phyloP scores from a whole-genome alignment of 2,797 vertebrate genomes.

The Alcedo quadribrachys region DNA sequence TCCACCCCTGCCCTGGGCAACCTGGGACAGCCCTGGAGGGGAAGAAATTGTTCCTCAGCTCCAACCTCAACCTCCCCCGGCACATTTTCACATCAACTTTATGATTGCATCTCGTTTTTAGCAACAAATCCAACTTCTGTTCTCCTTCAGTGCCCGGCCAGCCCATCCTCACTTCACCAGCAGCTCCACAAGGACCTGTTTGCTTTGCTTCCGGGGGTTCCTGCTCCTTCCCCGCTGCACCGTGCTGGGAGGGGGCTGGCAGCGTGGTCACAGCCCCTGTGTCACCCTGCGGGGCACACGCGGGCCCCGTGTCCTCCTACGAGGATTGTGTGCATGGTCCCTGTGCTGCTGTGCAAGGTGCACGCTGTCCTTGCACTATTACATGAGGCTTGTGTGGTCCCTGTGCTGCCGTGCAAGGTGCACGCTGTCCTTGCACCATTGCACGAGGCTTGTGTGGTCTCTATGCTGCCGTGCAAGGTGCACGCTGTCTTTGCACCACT shows the following conservation, averaged over 20 bases:
- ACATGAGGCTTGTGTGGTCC: fast-evolving
- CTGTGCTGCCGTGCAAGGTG: fast-evolving
- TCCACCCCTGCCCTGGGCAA: background rate
- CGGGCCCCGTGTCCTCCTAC: fast-evolving
- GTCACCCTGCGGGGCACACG: fast-evolving
- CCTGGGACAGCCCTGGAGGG: background rate
- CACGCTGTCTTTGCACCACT: too few relatives aligned
- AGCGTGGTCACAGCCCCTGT: background rate
- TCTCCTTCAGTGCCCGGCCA: background rate
- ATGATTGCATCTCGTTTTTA: background rate
- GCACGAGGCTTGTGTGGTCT: fast-evolving
- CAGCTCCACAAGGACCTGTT: background rate
- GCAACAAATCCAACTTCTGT: background rate
- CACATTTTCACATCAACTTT: background rate
- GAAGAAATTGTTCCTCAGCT: background rate
- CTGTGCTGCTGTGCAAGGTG: fast-evolving
- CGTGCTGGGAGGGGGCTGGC: background rate
- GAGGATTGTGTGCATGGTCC: too few relatives aligned
- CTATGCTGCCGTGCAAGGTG: too few relatives aligned
- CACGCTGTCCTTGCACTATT: too few relatives aligned
- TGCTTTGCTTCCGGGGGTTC: background rate
- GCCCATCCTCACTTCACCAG: background rate
- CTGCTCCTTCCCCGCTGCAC: too few relatives aligned
- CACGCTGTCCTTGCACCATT: too few relatives aligned
- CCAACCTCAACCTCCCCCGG: background rate